Evolutionary conservation across 2,888 invertebrate genomes (phyloP).

Genomic region (Crematogaster levior): DNA sequence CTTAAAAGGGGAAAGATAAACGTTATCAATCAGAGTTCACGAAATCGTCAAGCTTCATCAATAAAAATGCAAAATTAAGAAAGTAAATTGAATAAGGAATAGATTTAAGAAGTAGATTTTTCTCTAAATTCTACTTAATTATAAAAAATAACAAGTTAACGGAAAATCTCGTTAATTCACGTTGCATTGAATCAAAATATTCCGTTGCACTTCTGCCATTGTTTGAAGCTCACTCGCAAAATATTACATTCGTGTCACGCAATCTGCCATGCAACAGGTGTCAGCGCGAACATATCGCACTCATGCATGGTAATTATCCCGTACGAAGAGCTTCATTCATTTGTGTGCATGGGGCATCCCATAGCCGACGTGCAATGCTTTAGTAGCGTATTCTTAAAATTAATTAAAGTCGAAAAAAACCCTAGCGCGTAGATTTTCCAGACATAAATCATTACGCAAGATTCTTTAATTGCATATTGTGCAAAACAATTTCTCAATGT

Average conservation of each 20-base stretch:
- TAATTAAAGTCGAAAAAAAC: slow-evolving; percentile 12
- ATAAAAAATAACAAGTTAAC: too few species aligned
- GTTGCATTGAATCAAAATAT: neutral
- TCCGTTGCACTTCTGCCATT: slow-evolving; percentile 13
- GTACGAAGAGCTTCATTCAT: neutral
- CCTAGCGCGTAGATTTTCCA: neutral
- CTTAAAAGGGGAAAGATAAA: slow-evolving; percentile 56
- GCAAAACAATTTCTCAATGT: slow-evolving; percentile 32
- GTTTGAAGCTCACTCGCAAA: slow-evolving; percentile 58
- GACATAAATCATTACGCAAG: slow-evolving; percentile 14
- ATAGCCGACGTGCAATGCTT: neutral
- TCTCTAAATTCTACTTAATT: neutral
- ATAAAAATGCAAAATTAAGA: too few species aligned
- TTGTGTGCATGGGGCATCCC: neutral
- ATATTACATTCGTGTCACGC: slow-evolving; percentile 67
- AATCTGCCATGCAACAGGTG: slow-evolving; percentile 66
- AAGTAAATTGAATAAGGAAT: too few species aligned
- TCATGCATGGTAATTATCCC: slow-evolving; percentile 34
- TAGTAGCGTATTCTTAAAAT: neutral
- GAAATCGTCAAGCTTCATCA: slow-evolving; percentile 27
- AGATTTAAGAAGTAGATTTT: too few species aligned
- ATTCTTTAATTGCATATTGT: slow-evolving; percentile 6
- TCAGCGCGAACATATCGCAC: slow-evolving; percentile 57
- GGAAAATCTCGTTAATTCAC: neutral
- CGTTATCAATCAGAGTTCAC: slow-evolving; percentile 44